Base-by-base conservation (phyloP, 2,888 invertebrate genomes). In the Drosophila borealis region DNA sequence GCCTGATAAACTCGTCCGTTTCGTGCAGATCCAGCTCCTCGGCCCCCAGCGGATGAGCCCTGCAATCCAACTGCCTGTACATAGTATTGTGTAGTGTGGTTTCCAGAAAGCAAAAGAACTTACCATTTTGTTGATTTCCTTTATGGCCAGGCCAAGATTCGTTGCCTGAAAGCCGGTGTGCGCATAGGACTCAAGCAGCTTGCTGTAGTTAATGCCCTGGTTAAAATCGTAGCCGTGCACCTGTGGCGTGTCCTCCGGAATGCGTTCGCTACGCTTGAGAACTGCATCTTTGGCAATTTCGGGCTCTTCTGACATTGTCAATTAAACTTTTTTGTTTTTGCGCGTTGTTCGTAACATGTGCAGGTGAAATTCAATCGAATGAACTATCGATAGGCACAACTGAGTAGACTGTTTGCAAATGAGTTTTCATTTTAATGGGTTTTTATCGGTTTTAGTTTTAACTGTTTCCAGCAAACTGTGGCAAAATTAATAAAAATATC, bases 131-230 rank as follows among this genome's bases (percentile, higher is more conserved):
- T 97, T 96, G 70, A 99, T 96, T 94, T 99, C 98, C 55, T 95
- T 93, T 0, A 99, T 95, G 0, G 98, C 98, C 86, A 95, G 93
- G 0, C 98, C 98, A 91, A 99, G 96, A 93, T 96, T 98, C 0
- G 98, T 98, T 0, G 99, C 98, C 94, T 99, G 99, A 92, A 99
- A 99, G n/a, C 99, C 99, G 19, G 96, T 96, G 62, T 94, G 93
- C 34, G 94, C 91, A 91, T 96, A 99, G 33, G 96, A 95, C 74
- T 96, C 93, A 45, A 99, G 93, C 59, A 99, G 93, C 86, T 95
- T 95, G 74, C 96, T 95, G 91, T 98, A 98, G 92, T 99, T 95
- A 8, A 98, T 93, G 48, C 98, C 97, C 79, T 95, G 93, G 91
- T 98, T 98, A 95, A 98, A 99, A 90, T 99, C 97, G 92, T 98